Evolutionary conservation across 2,888 invertebrate genomes (phyloP), one percentile per base, ranked within the genome.

Genomic region (Chaitophorus viminalis): DNA sequence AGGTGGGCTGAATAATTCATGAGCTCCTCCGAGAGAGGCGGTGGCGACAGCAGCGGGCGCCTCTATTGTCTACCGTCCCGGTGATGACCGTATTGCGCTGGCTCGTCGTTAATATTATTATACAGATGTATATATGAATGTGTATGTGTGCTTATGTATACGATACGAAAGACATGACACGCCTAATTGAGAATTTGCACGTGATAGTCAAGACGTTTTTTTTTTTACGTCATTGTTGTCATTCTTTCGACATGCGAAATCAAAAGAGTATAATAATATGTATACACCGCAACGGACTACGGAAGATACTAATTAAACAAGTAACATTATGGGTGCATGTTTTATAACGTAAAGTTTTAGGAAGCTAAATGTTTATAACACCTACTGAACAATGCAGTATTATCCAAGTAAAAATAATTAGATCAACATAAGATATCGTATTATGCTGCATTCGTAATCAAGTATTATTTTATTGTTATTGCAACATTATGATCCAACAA

Each of bases 121-220:
- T 54, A 82, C 70, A 70, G 46, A 31, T 70, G 14, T 52, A 31
- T n/a, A 25, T 52, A 46, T 6, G 25, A 31, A 52, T 46, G 11
- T 18, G 21, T 46, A 25, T 70, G 31, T 29, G 36, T 25, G 14
- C 21, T 17, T 52, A 6, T 70, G 14, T 82, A 25, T 54, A n/a
- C 31, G 60, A 54, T 33, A 75, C 39, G 65, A 84, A 46, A 21
- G 39, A 75, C 84, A 76, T 31, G 84, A 84, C 84, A 65, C 84
- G 76, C 84, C 84, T 84, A 76, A 84, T 84, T 76, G 31, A 76
- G 76, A 84, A 76, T 84, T 84, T 46, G 75, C 76, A 68, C 84
- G 84, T 76, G 84, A 76, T 33, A 39, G 46, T 29, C 3, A 68
- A 77, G 76, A 68, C 68, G 29, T 68, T 74, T 65, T 65, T 65